phyloP scores from a whole-genome alignment of 2,797 vertebrate species.

The Threskiornis aethiopicus region DNA sequence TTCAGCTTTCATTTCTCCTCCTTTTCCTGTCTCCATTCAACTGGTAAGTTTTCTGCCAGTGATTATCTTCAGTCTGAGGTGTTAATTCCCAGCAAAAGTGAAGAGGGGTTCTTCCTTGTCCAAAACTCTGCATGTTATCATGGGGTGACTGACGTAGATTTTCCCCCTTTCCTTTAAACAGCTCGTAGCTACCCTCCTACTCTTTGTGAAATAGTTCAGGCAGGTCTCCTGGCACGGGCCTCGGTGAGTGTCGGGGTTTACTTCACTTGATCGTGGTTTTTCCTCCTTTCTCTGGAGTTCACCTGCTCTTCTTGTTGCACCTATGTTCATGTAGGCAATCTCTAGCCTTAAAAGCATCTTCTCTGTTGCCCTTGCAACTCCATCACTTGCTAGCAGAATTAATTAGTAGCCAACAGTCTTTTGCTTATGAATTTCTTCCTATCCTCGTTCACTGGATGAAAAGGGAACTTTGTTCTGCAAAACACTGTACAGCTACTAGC shows the following conservation, averaged over 20 bases:
- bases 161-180: background rate
- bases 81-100: constrained; percentile 53
- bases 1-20: background rate
- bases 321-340: background rate
- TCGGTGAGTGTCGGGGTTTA: background rate
- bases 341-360: background rate
- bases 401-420: background rate
- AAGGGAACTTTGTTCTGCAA: background rate
- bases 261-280: background rate
- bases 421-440: background rate
- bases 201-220: background rate
- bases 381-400: background rate
- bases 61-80: background rate
- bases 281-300: background rate
- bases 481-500: background rate
- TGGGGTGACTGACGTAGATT: background rate
- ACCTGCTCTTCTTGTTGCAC: background rate
- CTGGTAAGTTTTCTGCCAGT: background rate
- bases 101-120: constrained; percentile 80
- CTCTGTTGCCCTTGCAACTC: background rate
- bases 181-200: background rate
- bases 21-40: background rate
- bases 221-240: background rate
- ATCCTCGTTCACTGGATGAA: background rate
- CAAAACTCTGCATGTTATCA: background rate